A percentile compares a stretch with the other conserved stretches of the same genome.
phyloP scores from a whole-genome alignment of 2,888 invertebrate species.

The Pterostichus niger region DNA sequence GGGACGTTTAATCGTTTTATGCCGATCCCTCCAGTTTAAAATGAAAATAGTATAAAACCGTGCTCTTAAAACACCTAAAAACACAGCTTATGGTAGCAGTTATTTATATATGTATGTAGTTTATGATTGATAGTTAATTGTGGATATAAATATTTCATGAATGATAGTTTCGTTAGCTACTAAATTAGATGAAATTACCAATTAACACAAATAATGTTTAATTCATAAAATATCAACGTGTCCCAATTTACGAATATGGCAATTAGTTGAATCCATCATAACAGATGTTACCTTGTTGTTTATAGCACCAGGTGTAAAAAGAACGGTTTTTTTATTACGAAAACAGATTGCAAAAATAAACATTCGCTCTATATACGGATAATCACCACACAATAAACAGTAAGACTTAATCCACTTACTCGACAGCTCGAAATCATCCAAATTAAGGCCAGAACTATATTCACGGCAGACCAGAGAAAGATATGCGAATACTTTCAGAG shows the following conservation, averaged over 20 bases:
- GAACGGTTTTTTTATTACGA: constrained; percentile 52
- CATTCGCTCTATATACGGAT: constrained; percentile 58
- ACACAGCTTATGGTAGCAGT: no score
- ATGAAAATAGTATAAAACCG: no score
- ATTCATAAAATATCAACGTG: constrained; percentile 28
- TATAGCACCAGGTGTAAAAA: constrained; percentile 4
- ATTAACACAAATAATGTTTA: constrained; percentile 42
- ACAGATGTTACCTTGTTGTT: constrained; percentile 28
- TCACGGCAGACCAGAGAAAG: no score
- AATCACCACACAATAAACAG: constrained; percentile 37
- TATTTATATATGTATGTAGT: no score
- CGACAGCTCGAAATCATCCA: constrained; percentile 2
- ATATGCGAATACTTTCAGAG: background rate
- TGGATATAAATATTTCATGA: background rate
- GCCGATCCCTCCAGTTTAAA: no score
- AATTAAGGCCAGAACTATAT: constrained; percentile 30
- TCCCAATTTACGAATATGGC: constrained; percentile 42
- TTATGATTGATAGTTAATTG: background rate
- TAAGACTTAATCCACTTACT: constrained; percentile 11
- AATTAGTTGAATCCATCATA: constrained; percentile 56
- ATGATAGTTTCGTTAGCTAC: background rate
- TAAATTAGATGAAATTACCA: background rate
- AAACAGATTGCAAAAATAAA: constrained; percentile 41
- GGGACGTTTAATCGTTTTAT: no score
- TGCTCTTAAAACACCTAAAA: no score